phyloP scores from a whole-genome alignment of 1,140 invertebrate genomes.

The Homalodisca vitripennis region DNA sequence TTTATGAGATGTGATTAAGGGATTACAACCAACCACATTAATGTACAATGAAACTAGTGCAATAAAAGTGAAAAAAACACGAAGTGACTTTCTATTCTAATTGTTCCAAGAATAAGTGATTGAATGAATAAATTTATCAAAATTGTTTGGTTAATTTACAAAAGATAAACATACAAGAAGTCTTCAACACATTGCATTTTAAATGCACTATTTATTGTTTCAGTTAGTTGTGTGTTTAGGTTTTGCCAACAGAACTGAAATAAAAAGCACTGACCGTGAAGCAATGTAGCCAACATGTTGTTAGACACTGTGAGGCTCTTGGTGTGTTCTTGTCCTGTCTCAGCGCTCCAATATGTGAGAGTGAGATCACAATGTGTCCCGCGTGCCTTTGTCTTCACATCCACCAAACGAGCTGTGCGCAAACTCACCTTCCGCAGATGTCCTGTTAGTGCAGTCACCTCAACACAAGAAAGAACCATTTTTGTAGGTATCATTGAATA shows the following conservation, averaged over 20 bases:
- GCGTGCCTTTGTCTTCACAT: not conserved
- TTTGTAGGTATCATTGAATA: no score
- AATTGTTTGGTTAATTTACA: not conserved
- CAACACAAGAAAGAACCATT: no score
- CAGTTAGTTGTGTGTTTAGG: not conserved
- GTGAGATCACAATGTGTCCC: not conserved
- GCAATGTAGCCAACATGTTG: not conserved
- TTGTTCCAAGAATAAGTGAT: not conserved
- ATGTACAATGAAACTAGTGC: no score
- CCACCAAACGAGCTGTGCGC: slow-evolving; percentile 1
- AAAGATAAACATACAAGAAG: not conserved
- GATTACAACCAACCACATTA: no score
- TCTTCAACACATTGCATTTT: not conserved
- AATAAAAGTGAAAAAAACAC: no score
- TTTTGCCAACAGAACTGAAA: not conserved
- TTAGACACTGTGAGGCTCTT: not conserved
- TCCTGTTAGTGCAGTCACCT: not conserved
- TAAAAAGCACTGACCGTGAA: not conserved
- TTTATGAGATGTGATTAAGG: no score
- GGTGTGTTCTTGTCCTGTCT: not conserved
- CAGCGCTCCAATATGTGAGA: not conserved
- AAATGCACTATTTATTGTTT: not conserved
- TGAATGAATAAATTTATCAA: not conserved
- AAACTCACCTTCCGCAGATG: not conserved
- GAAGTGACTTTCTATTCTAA: not conserved